Percentiles rank a stretch among this genome's conserved stretches.
Conservation (phyloP, 2,888 invertebrate genomes). For the Omphaloscelis lunosa region DNA sequence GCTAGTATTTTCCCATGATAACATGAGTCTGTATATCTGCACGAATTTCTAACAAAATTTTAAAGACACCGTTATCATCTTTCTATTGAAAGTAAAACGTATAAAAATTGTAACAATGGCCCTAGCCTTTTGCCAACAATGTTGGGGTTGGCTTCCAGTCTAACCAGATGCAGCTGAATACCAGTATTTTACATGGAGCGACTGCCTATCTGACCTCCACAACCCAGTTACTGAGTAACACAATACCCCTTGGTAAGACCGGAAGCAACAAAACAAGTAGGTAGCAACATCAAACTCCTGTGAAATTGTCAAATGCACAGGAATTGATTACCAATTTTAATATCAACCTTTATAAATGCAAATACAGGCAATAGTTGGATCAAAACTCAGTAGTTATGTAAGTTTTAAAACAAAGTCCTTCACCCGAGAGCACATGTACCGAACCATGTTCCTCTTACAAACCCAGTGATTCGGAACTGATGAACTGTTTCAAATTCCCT, state of each 20-base stretch:
- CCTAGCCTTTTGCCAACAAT: no score
- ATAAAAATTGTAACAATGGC: not conserved
- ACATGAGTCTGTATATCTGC: conserved; percentile 7
- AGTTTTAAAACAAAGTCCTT: conserved; percentile 16
- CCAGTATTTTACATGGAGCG: no score
- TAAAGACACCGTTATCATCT: not conserved
- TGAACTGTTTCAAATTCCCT: conserved; percentile 48
- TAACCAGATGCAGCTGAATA: no score
- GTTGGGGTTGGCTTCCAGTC: no score
- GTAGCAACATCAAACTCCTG: not conserved
- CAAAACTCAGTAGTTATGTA: not conserved
- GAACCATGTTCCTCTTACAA: conserved; percentile 8
- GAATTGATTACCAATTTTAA: no score
- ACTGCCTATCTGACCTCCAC: no score
- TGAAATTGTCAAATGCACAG: not conserved
- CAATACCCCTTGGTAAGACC: no score
- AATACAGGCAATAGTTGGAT: not conserved
- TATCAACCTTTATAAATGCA: not conserved
- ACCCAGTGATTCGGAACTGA: conserved; percentile 21
- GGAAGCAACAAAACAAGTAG: not conserved
- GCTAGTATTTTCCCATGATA: conserved; percentile 24
- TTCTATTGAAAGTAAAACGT: not conserved
- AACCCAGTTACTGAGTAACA: no score
- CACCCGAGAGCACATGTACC: conserved; percentile 2
- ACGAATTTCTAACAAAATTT: conserved; percentile 7